Base-by-base conservation (phyloP, 2,888 invertebrate species). In the Nipponacmea schrenckii region DNA sequence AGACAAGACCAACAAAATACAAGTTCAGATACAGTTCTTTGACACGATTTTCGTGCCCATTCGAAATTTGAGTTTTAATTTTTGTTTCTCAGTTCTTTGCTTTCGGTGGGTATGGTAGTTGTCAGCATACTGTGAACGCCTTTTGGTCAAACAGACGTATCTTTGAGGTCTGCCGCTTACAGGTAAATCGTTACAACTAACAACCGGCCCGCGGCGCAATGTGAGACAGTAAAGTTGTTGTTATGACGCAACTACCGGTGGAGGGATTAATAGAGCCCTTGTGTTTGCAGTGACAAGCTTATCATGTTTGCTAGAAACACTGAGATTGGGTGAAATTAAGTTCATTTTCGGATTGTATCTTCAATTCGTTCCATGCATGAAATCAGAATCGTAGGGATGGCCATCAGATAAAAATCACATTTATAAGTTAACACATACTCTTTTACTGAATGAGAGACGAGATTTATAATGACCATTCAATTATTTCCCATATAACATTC, bases 261-360 rank as follows among this genome's bases (percentile, higher is more conserved):
- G 56, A 3, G 10, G 56, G 56, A 56, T 56, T 56, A 56, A 56
- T 56, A 56, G 56, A 24, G 20, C 20, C 56, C 24, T 20, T 20
- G 56, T 56, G 56, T 56, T 56, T 56, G 56, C 14, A 56, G 56
- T 56, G 56, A 56, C 56, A 56, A 24, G 56, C 56, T 56, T 56
- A 56, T 24, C 24, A 56, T 56, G 56, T 56, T 56, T 56, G 24
- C 24, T 39, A 39, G 39, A 39, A 39, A 39, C 39, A 39, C 39
- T 39, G 39, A 2, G 39, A 39, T 39, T 10, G 39, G 39, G 39
- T 39, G 39, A 39, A 39, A 39, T 39, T 39, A 39, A 39, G 39
- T 39, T 39, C 39, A 39, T 39, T 8, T 31, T 10, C 39, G 10
- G 39, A 39, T 10, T 39, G 39, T 39, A 10, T 39, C 10, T 39